A percentile compares a stretch with the other conserved stretches of the same genome.
These are phyloP conservation scores for Sardinella longiceps DNA, from an alignment of 2,797 vertebrate species.

Conservation along the genomic window DNA sequence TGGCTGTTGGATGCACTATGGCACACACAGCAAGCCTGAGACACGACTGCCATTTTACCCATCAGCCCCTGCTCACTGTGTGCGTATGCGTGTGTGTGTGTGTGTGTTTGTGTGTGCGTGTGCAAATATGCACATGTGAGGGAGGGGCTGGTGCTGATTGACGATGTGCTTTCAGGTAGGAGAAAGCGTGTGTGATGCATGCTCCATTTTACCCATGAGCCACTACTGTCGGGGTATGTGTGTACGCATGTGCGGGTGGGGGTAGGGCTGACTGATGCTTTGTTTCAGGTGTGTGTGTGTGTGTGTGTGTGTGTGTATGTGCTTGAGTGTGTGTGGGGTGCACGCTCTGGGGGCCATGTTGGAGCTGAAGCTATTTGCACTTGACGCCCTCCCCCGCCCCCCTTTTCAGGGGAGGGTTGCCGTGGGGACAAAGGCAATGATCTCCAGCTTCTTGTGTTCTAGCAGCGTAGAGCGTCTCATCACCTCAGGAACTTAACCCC, in stretches of 20 bases:
- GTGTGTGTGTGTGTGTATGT: not conserved
- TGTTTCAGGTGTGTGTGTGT: not conserved
- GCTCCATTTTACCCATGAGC: not conserved
- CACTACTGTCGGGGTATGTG: not conserved
- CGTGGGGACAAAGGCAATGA: constrained; percentile 65
- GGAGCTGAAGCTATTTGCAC: constrained; percentile 73
- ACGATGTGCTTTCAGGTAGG: not conserved
- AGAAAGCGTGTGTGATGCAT: constrained; percentile 22
- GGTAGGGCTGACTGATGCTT: constrained; percentile 49
- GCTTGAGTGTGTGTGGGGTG: not conserved
- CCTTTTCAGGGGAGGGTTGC: constrained; percentile 67
- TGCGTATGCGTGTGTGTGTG: constrained; percentile 25
- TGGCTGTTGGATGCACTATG: not conserved
- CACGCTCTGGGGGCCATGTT: not conserved
- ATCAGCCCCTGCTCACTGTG: not conserved
- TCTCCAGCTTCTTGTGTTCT: not conserved
- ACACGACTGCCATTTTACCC: not conserved
- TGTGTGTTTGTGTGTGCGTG: not conserved
- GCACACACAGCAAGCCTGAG: not conserved
- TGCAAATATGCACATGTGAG: constrained; percentile 1
- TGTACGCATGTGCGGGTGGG: constrained; percentile 27
- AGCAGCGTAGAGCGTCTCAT: not conserved
- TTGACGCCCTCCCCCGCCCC: constrained; percentile 67
- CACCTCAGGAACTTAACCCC: not conserved
- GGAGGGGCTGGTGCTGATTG: constrained; percentile 54